phyloP scores from a whole-genome alignment of 2,113 vertebrate species.

The Megaceryle maxima region DNA sequence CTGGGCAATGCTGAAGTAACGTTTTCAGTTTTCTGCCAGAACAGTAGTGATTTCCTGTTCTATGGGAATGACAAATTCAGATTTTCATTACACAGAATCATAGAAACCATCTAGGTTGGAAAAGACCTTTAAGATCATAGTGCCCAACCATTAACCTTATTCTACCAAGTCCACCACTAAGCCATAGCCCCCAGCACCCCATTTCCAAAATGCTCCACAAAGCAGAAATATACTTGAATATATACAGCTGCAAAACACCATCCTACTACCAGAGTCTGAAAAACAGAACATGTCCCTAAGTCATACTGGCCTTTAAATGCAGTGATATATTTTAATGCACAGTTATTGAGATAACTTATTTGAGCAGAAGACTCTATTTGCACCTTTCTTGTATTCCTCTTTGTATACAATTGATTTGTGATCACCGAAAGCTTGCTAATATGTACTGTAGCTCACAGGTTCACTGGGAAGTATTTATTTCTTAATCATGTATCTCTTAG shows the following conservation, averaged over 20 bases:
- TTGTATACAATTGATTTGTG: not conserved
- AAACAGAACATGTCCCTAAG: not conserved
- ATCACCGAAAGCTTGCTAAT: slow-evolving; percentile 14
- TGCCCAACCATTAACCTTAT: no score
- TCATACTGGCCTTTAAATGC: not conserved
- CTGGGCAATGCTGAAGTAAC: not conserved
- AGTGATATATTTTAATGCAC: not conserved
- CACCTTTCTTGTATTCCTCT: not conserved
- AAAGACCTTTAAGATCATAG: no score
- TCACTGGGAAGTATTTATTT: slow-evolving; percentile 69
- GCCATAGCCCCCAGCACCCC: no score
- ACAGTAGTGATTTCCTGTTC: not conserved
- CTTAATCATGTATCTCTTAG: slow-evolving; percentile 80
- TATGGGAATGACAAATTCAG: not conserved
- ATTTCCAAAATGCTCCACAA: not conserved
- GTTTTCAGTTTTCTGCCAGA: not conserved
- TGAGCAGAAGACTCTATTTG: not conserved
- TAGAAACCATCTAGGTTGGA: no score
- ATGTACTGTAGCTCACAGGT: slow-evolving; percentile 37
- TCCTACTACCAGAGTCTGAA: not conserved
- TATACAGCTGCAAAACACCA: not conserved
- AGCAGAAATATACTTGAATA: not conserved
- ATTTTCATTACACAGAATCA: not conserved
- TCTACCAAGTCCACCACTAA: no score
- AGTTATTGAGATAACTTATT: not conserved